Conservation (phyloP, 92 coral and sea anemone species). For the Siderastrea radians region DNA sequence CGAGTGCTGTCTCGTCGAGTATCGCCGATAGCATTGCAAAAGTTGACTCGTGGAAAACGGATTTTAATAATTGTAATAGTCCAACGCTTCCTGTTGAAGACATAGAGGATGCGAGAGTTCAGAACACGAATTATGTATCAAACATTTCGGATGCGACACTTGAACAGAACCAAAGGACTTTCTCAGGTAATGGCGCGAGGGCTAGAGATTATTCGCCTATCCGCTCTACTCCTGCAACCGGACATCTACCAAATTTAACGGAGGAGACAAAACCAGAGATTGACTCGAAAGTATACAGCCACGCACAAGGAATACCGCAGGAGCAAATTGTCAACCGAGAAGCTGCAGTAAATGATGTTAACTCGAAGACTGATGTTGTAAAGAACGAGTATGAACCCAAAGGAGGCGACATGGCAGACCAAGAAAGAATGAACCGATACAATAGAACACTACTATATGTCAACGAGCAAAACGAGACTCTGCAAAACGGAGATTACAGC, state of each 20-base stretch:
- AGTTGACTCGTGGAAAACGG: slow-evolving; percentile 56
- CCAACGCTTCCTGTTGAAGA: slow-evolving; percentile 32
- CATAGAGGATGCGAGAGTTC: not conserved
- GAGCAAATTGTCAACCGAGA: not conserved
- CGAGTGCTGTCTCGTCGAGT: slow-evolving; percentile 25
- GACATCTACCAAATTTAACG: not conserved
- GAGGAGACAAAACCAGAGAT: slow-evolving; percentile 2
- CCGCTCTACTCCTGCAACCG: slow-evolving; percentile 30
- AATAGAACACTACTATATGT: slow-evolving; percentile 86
- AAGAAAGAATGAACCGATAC: slow-evolving; percentile 70
- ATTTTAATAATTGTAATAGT: slow-evolving; percentile 33
- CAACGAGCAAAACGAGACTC: slow-evolving; percentile 80
- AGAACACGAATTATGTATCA: not conserved
- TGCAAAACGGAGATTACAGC: slow-evolving; percentile 88
- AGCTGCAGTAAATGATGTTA: not conserved
- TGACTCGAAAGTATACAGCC: slow-evolving; percentile 21
- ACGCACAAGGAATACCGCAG: not conserved
- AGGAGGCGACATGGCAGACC: slow-evolving; percentile 51
- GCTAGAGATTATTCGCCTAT: slow-evolving; percentile 89
- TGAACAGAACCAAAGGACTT: not conserved
- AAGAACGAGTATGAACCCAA: slow-evolving; percentile 18
- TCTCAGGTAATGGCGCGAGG: slow-evolving; percentile 41
- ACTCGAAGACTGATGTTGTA: slow-evolving; percentile 8
- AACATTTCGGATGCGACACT: slow-evolving; percentile 1
- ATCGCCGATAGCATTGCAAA: slow-evolving; percentile 51